Evolutionary conservation across 2,888 invertebrate genomes (phyloP).

Genomic region (Amiota mariae): DNA sequence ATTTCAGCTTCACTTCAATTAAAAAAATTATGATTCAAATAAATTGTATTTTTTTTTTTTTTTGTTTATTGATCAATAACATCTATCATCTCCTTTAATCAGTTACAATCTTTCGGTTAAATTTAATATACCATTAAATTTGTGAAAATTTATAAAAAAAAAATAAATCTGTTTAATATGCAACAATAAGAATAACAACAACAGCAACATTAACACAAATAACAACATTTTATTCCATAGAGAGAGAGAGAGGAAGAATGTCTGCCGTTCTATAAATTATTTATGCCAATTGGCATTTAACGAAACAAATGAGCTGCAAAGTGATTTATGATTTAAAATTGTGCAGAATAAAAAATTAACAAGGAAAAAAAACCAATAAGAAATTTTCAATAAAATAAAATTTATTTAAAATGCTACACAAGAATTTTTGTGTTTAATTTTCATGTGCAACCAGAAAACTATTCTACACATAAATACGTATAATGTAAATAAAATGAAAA

Average conservation of each 20-base stretch:
- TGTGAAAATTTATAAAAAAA: constrained; percentile 30
- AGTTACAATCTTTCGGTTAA: too few species aligned
- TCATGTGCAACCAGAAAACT: too few species aligned
- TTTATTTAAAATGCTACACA: constrained; percentile 13
- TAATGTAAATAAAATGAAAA: too few species aligned
- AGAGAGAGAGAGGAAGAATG: constrained; percentile 38
- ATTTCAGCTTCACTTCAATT: too few species aligned
- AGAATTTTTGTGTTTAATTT: too few species aligned
- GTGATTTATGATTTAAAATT: constrained; percentile 60
- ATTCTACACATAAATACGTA: too few species aligned
- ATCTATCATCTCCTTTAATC: too few species aligned
- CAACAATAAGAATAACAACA: constrained; percentile 46
- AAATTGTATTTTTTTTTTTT: too few species aligned
- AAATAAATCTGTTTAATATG: constrained; percentile 52
- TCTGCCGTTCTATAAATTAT: background rate
- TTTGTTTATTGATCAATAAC: too few species aligned
- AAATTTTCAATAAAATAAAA: constrained; percentile 31
- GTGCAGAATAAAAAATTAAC: constrained; percentile 45
- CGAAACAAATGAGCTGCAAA: constrained; percentile 12
- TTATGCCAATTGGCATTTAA: constrained; percentile 6
- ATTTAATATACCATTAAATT: too few species aligned
- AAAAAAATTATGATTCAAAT: too few species aligned
- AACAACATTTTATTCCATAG: constrained; percentile 30
- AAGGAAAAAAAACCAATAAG: constrained; percentile 28
- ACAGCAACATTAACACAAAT: constrained; percentile 34